Evolutionary conservation across 2,797 vertebrate species (phyloP).

Genomic region (Alauda arvensis): DNA sequence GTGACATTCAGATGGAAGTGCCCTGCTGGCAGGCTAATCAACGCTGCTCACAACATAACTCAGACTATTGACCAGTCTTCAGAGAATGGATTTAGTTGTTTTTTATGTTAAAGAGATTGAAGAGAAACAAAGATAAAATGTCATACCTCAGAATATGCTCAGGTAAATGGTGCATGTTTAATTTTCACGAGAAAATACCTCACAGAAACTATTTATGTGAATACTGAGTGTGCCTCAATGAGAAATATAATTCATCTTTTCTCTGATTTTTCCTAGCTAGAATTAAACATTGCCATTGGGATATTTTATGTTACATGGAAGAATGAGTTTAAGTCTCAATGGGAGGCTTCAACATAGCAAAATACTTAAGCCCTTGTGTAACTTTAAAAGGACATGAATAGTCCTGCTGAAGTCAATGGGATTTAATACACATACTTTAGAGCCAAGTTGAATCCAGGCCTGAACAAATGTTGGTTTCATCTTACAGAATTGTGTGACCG

Average conservation of each 20-base stretch:
- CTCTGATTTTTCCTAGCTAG: background rate
- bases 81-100: background rate
- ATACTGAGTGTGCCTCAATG: background rate
- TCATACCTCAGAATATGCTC: background rate
- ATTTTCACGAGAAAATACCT: background rate
- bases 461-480: conserved; percentile 35
- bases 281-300: conserved; percentile 10
- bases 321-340: conserved; percentile 23
- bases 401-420: conserved; percentile 33
- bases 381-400: conserved; percentile 12
- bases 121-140: background rate
- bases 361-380: conserved; percentile 30
- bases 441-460: background rate
- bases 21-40: background rate
- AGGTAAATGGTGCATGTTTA: background rate
- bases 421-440: conserved; percentile 18
- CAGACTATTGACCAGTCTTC: background rate
- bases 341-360: background rate
- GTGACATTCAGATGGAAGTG: background rate
- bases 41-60: background rate
- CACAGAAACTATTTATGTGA: background rate
- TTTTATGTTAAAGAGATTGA: background rate
- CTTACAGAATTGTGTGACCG: conserved; percentile 12
- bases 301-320: conserved; percentile 10
- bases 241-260: conserved; percentile 6